A percentile compares a stretch with the other conserved stretches of the same genome.
These are phyloP conservation scores for Lagria hirta DNA, from an alignment of 2,888 invertebrate species.

Conservation along the genomic window DNA sequence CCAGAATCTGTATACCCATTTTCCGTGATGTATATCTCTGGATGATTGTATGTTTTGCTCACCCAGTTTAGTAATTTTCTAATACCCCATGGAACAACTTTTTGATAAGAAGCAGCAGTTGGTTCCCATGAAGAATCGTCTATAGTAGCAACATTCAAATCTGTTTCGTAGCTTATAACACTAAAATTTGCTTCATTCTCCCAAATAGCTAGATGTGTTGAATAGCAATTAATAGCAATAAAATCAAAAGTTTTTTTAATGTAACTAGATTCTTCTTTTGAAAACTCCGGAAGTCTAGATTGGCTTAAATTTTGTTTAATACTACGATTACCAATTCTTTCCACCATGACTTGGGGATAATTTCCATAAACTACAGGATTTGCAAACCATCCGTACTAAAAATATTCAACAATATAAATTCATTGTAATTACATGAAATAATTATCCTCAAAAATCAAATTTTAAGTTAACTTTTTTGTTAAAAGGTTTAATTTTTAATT, in stretches of 20 bases:
- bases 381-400: conserved; percentile 29
- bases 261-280: conserved; percentile 59
- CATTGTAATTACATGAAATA: no score
- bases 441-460: no score
- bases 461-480: no score
- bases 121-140: no score
- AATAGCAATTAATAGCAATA: conserved; percentile 76
- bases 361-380: conserved; percentile 69
- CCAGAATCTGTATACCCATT: conserved; percentile 30
- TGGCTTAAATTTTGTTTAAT: conserved; percentile 49
- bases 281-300: conserved; percentile 67
- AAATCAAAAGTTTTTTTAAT: conserved; percentile 69
- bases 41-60: conserved; percentile 60
- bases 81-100: conserved; percentile 63
- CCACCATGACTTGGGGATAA: conserved; percentile 67
- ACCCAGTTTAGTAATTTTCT: conserved; percentile 62
- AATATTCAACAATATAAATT: no score
- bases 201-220: conserved; percentile 56
- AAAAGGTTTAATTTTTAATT: no score
- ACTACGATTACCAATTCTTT: conserved; percentile 60
- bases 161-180: conserved; percentile 2
- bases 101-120: no score
- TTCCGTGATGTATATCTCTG: conserved; percentile 59
- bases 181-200: conserved; percentile 12
- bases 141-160: conserved; percentile 10